Conservation (phyloP, 2,797 vertebrate species). For the Myripristis jacobus region DNA sequence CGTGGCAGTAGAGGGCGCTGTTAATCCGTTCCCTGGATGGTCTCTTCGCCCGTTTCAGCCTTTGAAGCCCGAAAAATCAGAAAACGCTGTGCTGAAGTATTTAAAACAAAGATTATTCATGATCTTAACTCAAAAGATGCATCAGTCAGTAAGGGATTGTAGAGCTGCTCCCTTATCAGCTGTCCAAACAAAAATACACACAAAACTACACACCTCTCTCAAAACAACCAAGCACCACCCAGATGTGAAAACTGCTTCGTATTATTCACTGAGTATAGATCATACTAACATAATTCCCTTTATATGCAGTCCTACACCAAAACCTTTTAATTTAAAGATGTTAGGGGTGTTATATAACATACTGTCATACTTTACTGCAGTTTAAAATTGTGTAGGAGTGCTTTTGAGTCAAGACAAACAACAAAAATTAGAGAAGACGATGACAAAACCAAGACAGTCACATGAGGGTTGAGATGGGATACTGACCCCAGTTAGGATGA, state of each 20-base stretch:
- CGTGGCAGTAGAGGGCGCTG: constrained; percentile 6
- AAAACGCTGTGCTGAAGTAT: background rate
- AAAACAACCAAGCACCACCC: background rate
- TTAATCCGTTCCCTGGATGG: background rate
- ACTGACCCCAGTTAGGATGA: constrained; percentile 13
- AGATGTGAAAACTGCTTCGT: background rate
- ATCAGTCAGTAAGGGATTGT: no score
- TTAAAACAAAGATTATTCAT: no score
- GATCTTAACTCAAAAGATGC: no score
- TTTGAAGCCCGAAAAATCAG: background rate
- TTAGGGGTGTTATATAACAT: background rate
- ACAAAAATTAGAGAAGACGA: background rate
- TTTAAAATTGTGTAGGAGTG: no score
- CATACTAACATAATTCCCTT: no score
- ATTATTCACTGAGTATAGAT: background rate
- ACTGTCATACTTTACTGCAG: no score
- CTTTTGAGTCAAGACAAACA: background rate
- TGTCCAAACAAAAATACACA: background rate
- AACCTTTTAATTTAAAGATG: background rate
- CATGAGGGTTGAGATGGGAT: background rate
- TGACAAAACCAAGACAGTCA: background rate
- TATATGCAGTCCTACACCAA: background rate
- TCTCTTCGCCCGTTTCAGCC: background rate
- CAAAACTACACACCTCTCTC: background rate
- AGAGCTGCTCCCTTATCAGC: no score